These are phyloP conservation scores for Metridium senile DNA, from an alignment of 92 coral and sea anemone genomes.

Conservation along the genomic window DNA sequence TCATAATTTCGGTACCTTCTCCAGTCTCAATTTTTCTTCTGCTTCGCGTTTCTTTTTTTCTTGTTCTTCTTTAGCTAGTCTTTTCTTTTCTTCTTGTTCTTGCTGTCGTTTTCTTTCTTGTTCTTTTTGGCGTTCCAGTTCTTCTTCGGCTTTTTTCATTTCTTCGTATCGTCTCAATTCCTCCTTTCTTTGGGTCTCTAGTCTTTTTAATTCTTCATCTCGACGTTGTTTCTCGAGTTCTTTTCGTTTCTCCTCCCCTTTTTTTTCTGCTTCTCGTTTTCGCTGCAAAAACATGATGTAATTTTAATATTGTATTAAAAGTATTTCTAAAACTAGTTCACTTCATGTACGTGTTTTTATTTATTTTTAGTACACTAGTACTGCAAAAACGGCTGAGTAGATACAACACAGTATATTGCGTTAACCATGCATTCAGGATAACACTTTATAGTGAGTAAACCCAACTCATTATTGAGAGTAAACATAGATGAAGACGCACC, in stretches of 20 bases:
- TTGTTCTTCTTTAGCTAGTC: slow-evolving; percentile 54
- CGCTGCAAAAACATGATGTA: slow-evolving; percentile 21
- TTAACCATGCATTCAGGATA: no score
- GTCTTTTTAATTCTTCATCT: slow-evolving; percentile 47
- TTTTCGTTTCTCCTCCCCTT: slow-evolving; percentile 51
- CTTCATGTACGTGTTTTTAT: no score
- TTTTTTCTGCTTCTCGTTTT: slow-evolving; percentile 39
- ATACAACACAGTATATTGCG: no score
- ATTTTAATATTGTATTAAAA: no score
- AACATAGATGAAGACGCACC: no score
- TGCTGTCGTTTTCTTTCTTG: slow-evolving; percentile 50
- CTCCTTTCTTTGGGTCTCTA: slow-evolving; percentile 52
- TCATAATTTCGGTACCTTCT: no score
- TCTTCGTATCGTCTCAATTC: slow-evolving; percentile 51
- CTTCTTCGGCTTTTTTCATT: slow-evolving; percentile 58
- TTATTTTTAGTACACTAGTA: no score
- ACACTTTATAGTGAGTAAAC: no score
- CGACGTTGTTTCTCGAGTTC: slow-evolving; percentile 60
- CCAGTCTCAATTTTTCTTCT: slow-evolving; percentile 56
- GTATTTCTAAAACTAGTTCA: background rate
- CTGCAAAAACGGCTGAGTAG: no score
- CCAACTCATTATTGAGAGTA: no score
- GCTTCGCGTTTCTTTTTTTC: slow-evolving; percentile 48
- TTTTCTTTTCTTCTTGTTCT: slow-evolving; percentile 48
- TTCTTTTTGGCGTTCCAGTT: slow-evolving; percentile 46